A percentile compares a stretch with the other conserved stretches of the same genome.
phyloP scores from a whole-genome alignment of 2,113 vertebrate genomes.

The Himantopus leucocephalus region DNA sequence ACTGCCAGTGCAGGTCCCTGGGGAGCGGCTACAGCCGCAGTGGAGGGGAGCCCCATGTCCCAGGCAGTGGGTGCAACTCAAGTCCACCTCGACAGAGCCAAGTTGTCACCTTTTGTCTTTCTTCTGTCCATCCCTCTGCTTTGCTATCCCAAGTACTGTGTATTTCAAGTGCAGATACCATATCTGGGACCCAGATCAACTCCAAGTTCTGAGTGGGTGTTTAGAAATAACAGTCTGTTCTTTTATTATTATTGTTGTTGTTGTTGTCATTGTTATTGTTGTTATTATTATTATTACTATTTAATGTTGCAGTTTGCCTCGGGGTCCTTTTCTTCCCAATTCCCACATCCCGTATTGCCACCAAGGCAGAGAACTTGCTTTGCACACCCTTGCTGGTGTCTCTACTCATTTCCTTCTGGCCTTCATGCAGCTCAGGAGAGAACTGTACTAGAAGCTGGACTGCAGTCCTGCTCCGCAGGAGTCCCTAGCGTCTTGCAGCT shows the following conservation, averaged over 20 bases:
- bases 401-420: neutral
- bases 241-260: neutral
- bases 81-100: neutral
- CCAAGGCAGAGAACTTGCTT: conserved; percentile 33
- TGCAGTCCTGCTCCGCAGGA: neutral
- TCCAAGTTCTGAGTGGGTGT: conserved; percentile 49
- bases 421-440: neutral
- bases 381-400: conserved; percentile 23
- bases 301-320: conserved; percentile 58
- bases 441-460: neutral
- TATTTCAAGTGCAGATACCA: conserved; percentile 5
- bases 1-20: neutral
- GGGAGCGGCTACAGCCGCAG: neutral
- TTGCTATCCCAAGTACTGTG: neutral
- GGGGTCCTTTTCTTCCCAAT: conserved; percentile 21
- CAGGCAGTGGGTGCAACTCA: neutral
- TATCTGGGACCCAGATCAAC: conserved; percentile 33
- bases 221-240: conserved; percentile 20
- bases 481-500: neutral
- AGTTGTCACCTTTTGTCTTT: neutral
- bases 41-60: neutral
- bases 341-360: neutral
- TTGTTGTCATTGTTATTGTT: neutral
- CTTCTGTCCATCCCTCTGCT: neutral
- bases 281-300: conserved; percentile 37